Conservation (phyloP, 2,888 invertebrate genomes). For the Deilephila elpenor region DNA sequence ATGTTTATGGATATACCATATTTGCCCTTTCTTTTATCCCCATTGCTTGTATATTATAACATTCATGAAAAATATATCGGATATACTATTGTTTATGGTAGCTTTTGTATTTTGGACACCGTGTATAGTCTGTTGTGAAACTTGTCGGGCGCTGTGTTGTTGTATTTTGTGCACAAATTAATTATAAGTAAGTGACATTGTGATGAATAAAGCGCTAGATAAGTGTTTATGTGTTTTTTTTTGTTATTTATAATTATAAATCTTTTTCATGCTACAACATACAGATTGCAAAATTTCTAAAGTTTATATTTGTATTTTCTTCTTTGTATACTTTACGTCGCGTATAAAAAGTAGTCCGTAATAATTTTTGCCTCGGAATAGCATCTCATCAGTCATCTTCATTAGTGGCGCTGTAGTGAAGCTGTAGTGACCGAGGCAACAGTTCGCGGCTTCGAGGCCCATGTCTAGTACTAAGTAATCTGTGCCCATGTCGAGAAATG, state of each 20-base stretch:
- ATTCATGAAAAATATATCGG: conserved; percentile 47
- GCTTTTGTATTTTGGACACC: conserved; percentile 63
- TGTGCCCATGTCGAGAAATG: no score
- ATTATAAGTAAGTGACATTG: conserved; percentile 5
- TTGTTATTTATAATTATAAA: background rate
- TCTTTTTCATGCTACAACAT: background rate
- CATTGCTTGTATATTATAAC: conserved; percentile 55
- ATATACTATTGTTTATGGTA: conserved; percentile 54
- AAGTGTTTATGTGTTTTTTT: background rate
- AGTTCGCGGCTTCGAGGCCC: no score
- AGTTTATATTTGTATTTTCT: no score
- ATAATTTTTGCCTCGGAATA: no score
- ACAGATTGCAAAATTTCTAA: no score
- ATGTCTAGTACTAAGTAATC: no score
- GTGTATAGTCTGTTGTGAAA: conserved; percentile 59
- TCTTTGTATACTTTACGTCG: no score
- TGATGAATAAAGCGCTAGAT: background rate
- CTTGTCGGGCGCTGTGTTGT: conserved; percentile 53
- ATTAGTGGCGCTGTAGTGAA: no score
- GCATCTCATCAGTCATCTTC: no score
- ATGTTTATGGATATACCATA: conserved; percentile 63
- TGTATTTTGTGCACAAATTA: conserved; percentile 53
- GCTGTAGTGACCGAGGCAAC: no score
- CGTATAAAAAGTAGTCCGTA: no score
- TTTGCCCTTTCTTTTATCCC: conserved; percentile 64